Base-by-base conservation (phyloP, 1,140 invertebrate genomes). In the Ceratina japonica region DNA sequence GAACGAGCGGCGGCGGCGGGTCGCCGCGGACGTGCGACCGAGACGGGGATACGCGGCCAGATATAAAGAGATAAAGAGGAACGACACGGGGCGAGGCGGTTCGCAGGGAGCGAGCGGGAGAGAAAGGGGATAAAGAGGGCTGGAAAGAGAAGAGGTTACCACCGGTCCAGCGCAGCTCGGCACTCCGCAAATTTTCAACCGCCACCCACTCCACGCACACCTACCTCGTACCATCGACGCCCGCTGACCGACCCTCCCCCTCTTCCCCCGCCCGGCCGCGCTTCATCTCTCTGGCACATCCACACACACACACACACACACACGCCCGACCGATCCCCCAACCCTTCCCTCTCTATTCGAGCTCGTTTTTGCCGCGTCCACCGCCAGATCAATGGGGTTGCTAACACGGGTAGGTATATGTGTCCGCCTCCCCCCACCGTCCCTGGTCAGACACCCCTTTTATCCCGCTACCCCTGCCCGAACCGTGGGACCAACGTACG, bases 371-470 rank as follows among this genome's bases (percentile, higher is more conserved):
- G 91, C 90, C 87, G 87, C 89, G 89, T 90, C 89, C 90, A 89
- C 89, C 88, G 88, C 87, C 91, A 92, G 91, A 92, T 92, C 92
- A 92, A 92, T 92, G 92, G 90, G 91, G 89, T 91, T 92, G 91
- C 91, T 92, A 92, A 92, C 92, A 91, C 90, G 90, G 77, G 86
- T 91, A 90, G 86, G 89, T 91, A 92, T 91, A 88, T 90, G 86
- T 91, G 88, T 89, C 89, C 90, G 80, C 87, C 86, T 84, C 81
- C 86, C 86, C 85, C 81, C 86, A 79, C 86, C 86, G 73, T 82
- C 80, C 86, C 85, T 79, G 83, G 80, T 87, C 83, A 84, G 79
- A 75, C 76, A 52, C 73, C 65, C 61, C 63, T 44, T 44, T 44
- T 44, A 44, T 44, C 56, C 51, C 59, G 61, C 73, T 49, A 65